Evolutionary conservation across 2,888 invertebrate genomes (phyloP).

Genomic region (Gandaritis pyraliata): DNA sequence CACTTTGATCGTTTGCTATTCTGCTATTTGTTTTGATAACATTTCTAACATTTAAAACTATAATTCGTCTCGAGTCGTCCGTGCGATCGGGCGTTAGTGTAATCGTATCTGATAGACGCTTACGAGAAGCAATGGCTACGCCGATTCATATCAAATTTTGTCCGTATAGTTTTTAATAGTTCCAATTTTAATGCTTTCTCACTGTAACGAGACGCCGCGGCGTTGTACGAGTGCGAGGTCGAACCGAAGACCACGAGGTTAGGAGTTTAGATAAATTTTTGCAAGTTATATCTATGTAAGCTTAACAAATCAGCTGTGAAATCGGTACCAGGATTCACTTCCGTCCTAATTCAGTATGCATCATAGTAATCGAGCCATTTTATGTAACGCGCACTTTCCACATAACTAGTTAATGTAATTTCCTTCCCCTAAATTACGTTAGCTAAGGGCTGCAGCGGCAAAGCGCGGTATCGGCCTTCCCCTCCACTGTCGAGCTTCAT

Average conservation of each 20-base stretch:
- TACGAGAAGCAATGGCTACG: conserved; percentile 78
- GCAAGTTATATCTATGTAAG: conserved; percentile 80
- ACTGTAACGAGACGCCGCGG: conserved; percentile 70
- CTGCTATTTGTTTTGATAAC: conserved; percentile 52
- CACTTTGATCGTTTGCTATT: conserved; percentile 51
- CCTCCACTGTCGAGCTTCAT: conserved; percentile 44
- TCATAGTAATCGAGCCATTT: conserved; percentile 84
- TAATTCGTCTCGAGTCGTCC: conserved; percentile 66
- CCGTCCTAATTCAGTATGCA: conserved; percentile 84
- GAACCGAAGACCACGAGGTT: conserved; percentile 61
- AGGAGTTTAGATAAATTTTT: conserved; percentile 77
- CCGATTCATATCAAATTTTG: conserved; percentile 83
- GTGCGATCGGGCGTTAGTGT: conserved; percentile 70
- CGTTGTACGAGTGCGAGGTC: conserved; percentile 67
- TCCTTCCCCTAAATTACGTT: conserved; percentile 78
- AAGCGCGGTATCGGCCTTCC: conserved; percentile 45
- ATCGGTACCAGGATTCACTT: conserved; percentile 84
- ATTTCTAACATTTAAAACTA: conserved; percentile 49
- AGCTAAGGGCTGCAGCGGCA: conserved; percentile 52
- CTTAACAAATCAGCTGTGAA: conserved; percentile 83
- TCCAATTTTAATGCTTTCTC: conserved; percentile 81
- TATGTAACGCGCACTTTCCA: conserved; percentile 82
- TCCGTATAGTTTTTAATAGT: conserved; percentile 82
- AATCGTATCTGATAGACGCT: conserved; percentile 79
- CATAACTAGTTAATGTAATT: conserved; percentile 76